Percentiles rank a stretch among this genome's conserved stretches.
Conservation (phyloP, 2,888 invertebrate genomes). For the Drosophila tanythrix region DNA sequence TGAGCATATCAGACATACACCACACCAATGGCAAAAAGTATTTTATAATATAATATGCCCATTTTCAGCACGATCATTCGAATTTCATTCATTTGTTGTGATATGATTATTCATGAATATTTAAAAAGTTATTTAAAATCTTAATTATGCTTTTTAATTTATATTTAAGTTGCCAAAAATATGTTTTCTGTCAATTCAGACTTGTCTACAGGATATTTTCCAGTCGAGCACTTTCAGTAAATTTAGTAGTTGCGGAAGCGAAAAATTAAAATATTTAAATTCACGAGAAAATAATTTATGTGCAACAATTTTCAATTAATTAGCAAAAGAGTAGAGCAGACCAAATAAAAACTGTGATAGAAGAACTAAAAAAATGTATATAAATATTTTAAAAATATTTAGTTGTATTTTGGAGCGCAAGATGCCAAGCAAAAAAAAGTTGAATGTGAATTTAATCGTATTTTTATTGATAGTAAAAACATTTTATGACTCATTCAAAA, state of each 20-base stretch:
- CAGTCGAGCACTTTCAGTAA: not conserved
- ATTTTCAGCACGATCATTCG: too few species aligned
- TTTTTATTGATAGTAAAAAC: constrained; percentile 83
- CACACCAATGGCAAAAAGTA: not conserved
- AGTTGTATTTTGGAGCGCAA: constrained; percentile 27
- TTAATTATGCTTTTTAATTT: not conserved
- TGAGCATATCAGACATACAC: not conserved
- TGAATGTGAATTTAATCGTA: constrained; percentile 83
- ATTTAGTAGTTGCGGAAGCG: not conserved
- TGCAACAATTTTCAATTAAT: constrained; percentile 29
- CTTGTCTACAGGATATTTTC: not conserved
- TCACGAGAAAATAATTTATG: not conserved
- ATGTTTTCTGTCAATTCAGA: not conserved
- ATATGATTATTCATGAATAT: not conserved
- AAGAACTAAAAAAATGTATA: constrained; percentile 13
- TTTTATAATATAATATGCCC: not conserved
- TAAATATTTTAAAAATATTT: constrained; percentile 59
- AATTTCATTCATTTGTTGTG: not conserved
- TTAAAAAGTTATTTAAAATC: not conserved
- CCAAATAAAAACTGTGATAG: not conserved
- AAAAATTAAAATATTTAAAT: not conserved
- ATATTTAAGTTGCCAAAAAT: not conserved
- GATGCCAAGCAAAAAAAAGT: constrained; percentile 50
- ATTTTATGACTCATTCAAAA: constrained; percentile 71
- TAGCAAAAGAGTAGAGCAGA: constrained; percentile 11